Percentiles rank a stretch among this genome's conserved stretches.
Conservation (phyloP, 1,140 invertebrate species). For the Protaetia brevitarsis region DNA sequence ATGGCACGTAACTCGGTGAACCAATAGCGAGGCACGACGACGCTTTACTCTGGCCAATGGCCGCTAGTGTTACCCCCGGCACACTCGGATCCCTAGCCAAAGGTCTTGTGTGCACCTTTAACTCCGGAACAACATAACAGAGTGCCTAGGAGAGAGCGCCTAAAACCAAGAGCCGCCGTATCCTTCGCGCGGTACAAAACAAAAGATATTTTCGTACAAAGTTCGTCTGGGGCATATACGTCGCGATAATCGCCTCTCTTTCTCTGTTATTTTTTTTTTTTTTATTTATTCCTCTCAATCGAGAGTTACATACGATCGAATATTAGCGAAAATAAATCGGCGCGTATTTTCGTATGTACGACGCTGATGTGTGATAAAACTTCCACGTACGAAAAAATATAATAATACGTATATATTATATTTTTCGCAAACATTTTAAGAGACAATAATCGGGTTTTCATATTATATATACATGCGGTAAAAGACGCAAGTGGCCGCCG, state of each 20-base stretch:
- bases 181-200: background rate
- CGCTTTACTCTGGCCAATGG: constrained; percentile 43
- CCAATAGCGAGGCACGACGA: constrained; percentile 39
- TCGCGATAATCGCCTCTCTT: background rate
- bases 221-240: background rate
- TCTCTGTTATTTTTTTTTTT: background rate
- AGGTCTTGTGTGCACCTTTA: constrained; percentile 28
- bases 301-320: too few relatives aligned
- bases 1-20: constrained; percentile 43
- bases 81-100: constrained; percentile 35
- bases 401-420: too few relatives aligned
- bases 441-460: too few relatives aligned
- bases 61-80: constrained; percentile 44
- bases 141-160: constrained; percentile 14
- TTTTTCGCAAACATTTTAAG: too few relatives aligned
- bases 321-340: too few relatives aligned
- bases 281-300: background rate
- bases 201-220: constrained; percentile 10
- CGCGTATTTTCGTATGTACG: too few relatives aligned
- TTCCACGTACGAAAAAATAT: too few relatives aligned
- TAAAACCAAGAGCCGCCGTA: constrained; percentile 15
- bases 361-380: too few relatives aligned
- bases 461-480: too few relatives aligned
- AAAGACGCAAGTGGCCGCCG: too few relatives aligned
- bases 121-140: constrained; percentile 15